These are phyloP conservation scores for Dermatemys mawii DNA, from an alignment of 2,113 vertebrate species.

Conservation along the genomic window DNA sequence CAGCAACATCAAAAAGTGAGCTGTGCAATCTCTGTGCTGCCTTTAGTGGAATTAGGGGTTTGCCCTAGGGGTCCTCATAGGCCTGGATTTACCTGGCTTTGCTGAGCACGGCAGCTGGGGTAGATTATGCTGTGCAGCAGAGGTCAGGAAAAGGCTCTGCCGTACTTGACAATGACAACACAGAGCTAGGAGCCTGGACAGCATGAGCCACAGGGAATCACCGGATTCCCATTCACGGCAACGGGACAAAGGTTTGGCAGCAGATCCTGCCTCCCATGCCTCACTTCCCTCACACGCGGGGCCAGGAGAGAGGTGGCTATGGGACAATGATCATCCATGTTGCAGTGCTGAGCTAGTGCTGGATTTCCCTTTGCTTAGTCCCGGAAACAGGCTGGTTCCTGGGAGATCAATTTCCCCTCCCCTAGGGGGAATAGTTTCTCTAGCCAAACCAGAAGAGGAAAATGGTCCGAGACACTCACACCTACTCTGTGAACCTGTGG, in stretches of 20 bases:
- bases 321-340: not conserved
- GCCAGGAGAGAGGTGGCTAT: not conserved
- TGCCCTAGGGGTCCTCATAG: not conserved
- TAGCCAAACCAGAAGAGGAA: not conserved
- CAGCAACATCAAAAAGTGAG: not conserved
- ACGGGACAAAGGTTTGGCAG: not conserved
- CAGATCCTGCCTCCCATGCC: not conserved
- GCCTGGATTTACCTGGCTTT: not conserved
- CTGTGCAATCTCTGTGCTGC: not conserved
- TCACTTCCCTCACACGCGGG: not conserved
- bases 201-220: not conserved
- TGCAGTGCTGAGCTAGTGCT: not conserved
- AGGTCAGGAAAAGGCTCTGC: not conserved
- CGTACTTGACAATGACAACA: too few species aligned
- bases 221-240: not conserved
- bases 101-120: not conserved
- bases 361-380: not conserved
- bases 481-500: not conserved
- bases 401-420: too few species aligned
- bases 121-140: not conserved
- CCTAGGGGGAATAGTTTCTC: not conserved
- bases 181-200: not conserved
- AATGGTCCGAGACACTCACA: not conserved
- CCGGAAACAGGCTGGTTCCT: not conserved
- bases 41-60: not conserved